A percentile compares a stretch with the other conserved stretches of the same genome.
Conservation (phyloP, 2,113 vertebrate genomes). For the Etheostoma spectabile region DNA sequence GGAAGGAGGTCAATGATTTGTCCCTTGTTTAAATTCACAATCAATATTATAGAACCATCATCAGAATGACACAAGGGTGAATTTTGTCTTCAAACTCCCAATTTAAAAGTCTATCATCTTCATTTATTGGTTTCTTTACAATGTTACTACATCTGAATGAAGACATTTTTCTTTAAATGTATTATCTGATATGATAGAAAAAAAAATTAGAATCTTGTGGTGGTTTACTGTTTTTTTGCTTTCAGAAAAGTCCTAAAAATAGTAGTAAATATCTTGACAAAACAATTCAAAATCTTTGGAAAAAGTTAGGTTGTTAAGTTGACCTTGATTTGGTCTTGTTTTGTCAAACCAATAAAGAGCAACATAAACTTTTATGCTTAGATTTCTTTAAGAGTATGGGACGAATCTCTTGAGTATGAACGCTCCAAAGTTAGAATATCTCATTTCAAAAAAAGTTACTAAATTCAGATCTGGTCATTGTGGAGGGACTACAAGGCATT, state of each 20-base stretch:
- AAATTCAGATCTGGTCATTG: constrained; percentile 8
- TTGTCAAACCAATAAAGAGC: not conserved
- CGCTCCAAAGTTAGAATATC: not conserved
- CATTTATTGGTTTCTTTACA: not conserved
- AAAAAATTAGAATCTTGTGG: not conserved
- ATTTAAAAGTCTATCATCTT: not conserved
- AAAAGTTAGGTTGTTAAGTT: not conserved
- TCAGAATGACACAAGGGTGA: no score
- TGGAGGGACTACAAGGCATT: not conserved
- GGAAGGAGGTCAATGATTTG: not conserved
- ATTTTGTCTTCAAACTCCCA: not conserved
- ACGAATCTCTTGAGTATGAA: not conserved
- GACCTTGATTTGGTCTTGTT: not conserved
- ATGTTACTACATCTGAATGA: not conserved
- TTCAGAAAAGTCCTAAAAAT: not conserved
- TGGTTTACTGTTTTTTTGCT: not conserved
- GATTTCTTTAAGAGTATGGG: not conserved
- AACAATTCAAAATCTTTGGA: not conserved
- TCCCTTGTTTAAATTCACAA: not conserved
- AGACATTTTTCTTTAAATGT: not conserved
- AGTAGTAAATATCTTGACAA: not conserved
- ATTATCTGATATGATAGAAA: not conserved
- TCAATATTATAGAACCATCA: not conserved
- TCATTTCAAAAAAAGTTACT: constrained; percentile 2
- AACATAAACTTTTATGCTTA: not conserved